Evolutionary conservation across 1,140 invertebrate genomes (phyloP).

Genomic region (Berghia stephanieae): DNA sequence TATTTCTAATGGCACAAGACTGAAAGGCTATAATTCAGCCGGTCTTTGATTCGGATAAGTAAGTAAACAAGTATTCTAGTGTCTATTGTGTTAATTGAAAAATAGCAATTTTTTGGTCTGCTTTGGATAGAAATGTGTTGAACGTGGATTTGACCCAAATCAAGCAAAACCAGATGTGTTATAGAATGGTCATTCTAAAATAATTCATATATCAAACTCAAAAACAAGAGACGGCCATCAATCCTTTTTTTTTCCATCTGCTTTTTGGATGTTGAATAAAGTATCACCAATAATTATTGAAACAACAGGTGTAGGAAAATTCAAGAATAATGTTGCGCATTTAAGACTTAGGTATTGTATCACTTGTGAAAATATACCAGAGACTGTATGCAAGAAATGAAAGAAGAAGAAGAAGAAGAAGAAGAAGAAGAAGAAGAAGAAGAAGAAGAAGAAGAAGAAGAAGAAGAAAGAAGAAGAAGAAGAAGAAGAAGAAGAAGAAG

Average conservation of each 20-base stretch:
- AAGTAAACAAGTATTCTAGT: no score
- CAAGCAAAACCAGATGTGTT: no score
- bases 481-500: neutral
- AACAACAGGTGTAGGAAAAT: neutral
- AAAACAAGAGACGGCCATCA: no score
- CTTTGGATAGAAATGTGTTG: neutral
- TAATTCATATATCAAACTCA: neutral
- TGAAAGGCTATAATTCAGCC: no score
- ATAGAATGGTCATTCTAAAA: neutral
- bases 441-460: neutral
- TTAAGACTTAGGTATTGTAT: neutral
- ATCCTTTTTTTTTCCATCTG: neutral
- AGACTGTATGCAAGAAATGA: neutral
- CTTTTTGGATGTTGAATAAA: neutral
- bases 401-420: slow-evolving; percentile 1
- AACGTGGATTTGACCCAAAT: no score
- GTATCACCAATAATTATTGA: neutral
- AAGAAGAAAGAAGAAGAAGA: neutral
- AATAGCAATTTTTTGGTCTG: neutral
- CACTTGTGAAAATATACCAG: neutral
- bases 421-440: neutral
- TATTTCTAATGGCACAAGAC: no score
- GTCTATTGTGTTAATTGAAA: no score
- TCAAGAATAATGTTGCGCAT: neutral
- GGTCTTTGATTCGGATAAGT: no score